Evolutionary conservation across 2,797 vertebrate genomes (phyloP).

Genomic region (Sebastes kiyomatsui): DNA sequence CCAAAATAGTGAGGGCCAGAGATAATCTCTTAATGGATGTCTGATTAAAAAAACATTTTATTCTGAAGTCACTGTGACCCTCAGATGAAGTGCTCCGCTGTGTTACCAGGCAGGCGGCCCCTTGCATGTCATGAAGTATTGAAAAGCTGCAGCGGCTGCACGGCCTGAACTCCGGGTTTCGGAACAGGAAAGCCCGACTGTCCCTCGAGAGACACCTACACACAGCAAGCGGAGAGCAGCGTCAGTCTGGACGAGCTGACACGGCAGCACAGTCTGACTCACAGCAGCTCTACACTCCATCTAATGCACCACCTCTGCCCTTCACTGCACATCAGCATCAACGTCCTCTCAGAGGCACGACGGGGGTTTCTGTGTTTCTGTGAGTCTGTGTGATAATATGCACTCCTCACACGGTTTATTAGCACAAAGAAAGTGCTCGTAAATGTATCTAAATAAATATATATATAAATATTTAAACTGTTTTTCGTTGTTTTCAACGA

Average conservation of each 20-base stretch:
- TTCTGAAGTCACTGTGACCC: slow-evolving; percentile 15
- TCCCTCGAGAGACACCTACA: slow-evolving; percentile 73
- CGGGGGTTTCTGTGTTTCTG: not conserved
- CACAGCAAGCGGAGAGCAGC: slow-evolving; percentile 44
- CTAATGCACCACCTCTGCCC: slow-evolving; percentile 72
- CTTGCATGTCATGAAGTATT: slow-evolving; percentile 62
- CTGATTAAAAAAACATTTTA: slow-evolving; percentile 49
- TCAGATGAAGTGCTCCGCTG: slow-evolving; percentile 13
- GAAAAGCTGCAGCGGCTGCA: slow-evolving; percentile 45
- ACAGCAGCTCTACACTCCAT: slow-evolving; percentile 56
- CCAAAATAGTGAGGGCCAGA: not conserved
- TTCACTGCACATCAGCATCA: slow-evolving; percentile 74
- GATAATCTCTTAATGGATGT: slow-evolving; percentile 61
- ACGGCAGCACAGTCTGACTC: slow-evolving; percentile 62
- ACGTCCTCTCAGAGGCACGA: slow-evolving; percentile 43
- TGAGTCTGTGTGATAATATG: slow-evolving; percentile 27
- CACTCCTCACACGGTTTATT: not conserved
- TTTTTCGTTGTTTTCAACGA: too few species aligned
- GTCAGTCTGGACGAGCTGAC: slow-evolving; percentile 67
- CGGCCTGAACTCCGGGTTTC: slow-evolving; percentile 46
- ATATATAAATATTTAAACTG: too few species aligned
- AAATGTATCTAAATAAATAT: not conserved
- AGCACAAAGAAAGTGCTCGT: not conserved
- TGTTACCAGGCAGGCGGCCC: slow-evolving; percentile 20
- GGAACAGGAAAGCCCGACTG: slow-evolving; percentile 54